Percentiles rank a stretch among this genome's conserved stretches.
These are phyloP conservation scores for Phoxinus phoxinus DNA, from an alignment of 2,113 vertebrate genomes.

Conservation along the genomic window DNA sequence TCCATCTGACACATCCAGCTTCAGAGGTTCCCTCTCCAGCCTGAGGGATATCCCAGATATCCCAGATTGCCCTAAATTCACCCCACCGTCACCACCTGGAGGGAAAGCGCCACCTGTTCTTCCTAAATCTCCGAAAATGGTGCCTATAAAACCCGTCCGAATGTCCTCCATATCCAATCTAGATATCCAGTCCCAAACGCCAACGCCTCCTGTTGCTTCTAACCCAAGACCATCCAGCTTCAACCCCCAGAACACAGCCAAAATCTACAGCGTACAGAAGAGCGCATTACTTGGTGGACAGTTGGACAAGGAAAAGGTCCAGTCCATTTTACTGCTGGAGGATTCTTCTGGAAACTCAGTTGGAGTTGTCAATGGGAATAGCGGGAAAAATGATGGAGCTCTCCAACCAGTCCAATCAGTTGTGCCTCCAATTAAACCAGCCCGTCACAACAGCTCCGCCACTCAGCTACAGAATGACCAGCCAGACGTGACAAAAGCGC, in stretches of 20 bases:
- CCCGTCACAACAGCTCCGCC: slow-evolving; percentile 56
- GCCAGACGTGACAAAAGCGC: slow-evolving; percentile 49
- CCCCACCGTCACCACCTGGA: slow-evolving; percentile 70
- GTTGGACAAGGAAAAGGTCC: slow-evolving; percentile 62
- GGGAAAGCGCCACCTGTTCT: slow-evolving; percentile 76
- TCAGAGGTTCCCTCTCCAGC: slow-evolving; percentile 71
- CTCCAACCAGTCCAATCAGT: background rate
- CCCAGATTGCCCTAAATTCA: slow-evolving; percentile 62
- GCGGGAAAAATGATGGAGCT: slow-evolving; percentile 45
- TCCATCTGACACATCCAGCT: slow-evolving; percentile 64
- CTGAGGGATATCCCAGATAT: slow-evolving; percentile 56
- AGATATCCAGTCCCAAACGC: slow-evolving; percentile 58
- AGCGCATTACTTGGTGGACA: slow-evolving; percentile 56
- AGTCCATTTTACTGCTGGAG: slow-evolving; percentile 71
- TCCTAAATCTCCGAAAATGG: slow-evolving; percentile 67
- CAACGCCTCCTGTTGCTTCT: slow-evolving; percentile 61
- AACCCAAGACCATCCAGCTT: slow-evolving; percentile 73
- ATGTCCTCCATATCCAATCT: slow-evolving; percentile 68
- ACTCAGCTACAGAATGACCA: slow-evolving; percentile 55
- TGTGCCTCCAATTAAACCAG: slow-evolving; percentile 62
- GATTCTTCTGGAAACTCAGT: slow-evolving; percentile 62
- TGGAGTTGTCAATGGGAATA: slow-evolving; percentile 59
- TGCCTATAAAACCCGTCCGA: slow-evolving; percentile 74
- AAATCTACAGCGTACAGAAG: slow-evolving; percentile 68
- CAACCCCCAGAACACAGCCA: slow-evolving; percentile 76